Evolutionary conservation across 2,888 invertebrate genomes (phyloP).

Genomic region (Willowsia nigromaculata): DNA sequence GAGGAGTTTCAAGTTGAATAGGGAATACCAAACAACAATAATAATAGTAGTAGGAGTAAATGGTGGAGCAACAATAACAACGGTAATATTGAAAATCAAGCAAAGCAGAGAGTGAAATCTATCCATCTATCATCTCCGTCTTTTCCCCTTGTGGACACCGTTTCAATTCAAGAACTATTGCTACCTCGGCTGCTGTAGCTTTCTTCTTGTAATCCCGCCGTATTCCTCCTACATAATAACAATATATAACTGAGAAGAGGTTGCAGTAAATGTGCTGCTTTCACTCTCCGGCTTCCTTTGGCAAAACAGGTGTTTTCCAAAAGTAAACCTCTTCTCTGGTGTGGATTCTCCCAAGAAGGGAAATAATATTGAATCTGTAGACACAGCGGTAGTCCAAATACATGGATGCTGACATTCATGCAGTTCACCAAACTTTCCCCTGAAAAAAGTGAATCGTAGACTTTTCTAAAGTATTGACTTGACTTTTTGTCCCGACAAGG

Average conservation of each 20-base stretch:
- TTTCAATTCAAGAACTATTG: too few relatives aligned
- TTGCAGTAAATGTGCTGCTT: background rate
- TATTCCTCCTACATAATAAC: background rate
- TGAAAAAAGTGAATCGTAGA: background rate
- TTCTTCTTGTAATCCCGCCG: background rate
- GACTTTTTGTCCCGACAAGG: slow-evolving; percentile 3
- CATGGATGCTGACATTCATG: background rate
- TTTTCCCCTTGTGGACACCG: background rate
- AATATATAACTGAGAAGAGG: background rate
- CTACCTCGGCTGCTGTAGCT: background rate
- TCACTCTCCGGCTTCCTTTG: background rate
- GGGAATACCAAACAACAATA: background rate
- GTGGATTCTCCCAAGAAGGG: slow-evolving; percentile 13
- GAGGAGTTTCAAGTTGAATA: background rate
- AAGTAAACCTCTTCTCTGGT: background rate
- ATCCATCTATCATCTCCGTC: slow-evolving; percentile 18
- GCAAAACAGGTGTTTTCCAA: slow-evolving; percentile 36
- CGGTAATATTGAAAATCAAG: background rate
- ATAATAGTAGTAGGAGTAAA: background rate
- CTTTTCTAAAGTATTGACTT: slow-evolving; percentile 27
- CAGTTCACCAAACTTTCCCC: background rate
- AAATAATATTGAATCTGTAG: background rate
- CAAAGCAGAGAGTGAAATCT: slow-evolving; percentile 15
- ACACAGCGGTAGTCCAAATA: background rate
- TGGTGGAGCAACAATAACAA: background rate